These are phyloP conservation scores for Nyctalus aviator DNA, from an alignment of 2,797 vertebrate species.

Conservation along the genomic window DNA sequence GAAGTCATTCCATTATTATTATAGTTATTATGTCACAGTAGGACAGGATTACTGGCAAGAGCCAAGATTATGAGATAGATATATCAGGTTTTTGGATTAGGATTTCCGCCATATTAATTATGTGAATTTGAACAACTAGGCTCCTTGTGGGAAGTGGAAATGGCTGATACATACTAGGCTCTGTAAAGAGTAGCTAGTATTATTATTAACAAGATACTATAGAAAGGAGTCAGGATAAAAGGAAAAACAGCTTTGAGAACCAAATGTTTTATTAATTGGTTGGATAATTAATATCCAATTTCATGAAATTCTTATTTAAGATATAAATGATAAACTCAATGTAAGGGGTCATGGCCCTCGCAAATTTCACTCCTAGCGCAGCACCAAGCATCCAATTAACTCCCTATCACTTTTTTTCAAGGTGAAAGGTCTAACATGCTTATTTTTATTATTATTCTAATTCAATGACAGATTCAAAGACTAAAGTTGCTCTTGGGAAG, in stretches of 20 bases:
- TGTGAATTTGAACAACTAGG: not conserved
- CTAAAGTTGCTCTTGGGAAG: not conserved
- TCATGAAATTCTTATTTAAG: not conserved
- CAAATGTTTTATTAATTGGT: not conserved
- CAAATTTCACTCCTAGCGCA: not conserved
- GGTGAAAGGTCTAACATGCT: not conserved
- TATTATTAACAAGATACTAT: not conserved
- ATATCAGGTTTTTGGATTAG: not conserved
- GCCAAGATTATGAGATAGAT: not conserved
- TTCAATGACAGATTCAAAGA: not conserved
- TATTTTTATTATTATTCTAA: not conserved
- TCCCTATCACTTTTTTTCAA: not conserved
- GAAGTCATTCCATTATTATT: not conserved
- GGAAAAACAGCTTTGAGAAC: not conserved
- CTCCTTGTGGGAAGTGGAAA: not conserved
- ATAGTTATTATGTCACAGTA: not conserved
- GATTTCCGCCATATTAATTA: not conserved
- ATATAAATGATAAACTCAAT: not conserved
- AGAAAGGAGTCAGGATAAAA: not conserved
- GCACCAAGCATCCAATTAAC: not conserved
- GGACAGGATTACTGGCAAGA: not conserved
- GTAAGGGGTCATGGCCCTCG: not conserved
- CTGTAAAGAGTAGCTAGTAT: not conserved
- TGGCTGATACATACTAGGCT: not conserved
- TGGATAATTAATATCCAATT: not conserved